Conservation (phyloP, 2,797 vertebrate species). For the Calcarius lapponicus region DNA sequence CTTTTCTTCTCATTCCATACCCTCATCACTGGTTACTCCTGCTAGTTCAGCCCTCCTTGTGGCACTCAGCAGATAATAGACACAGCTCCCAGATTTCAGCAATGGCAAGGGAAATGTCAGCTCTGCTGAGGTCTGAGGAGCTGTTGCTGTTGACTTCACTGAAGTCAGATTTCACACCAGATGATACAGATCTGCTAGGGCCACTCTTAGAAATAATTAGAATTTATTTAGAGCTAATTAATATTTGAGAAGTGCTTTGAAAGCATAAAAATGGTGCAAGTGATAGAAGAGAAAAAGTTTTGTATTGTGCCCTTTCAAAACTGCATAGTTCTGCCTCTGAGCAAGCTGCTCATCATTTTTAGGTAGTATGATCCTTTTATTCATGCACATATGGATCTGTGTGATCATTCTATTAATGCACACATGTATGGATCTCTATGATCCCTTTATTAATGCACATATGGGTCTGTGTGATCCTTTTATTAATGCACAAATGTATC, state of each 20-base stretch:
- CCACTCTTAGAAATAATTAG: conserved; percentile 52
- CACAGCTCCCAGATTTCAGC: not conserved
- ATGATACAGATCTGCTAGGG: conserved; percentile 55
- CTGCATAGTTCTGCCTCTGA: not conserved
- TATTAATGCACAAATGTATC: not conserved
- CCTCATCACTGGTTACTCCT: not conserved
- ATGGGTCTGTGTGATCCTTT: not conserved
- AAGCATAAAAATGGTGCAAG: conserved; percentile 18
- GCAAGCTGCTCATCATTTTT: not conserved
- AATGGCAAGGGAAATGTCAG: not conserved
- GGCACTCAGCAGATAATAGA: not conserved
- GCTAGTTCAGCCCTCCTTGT: not conserved
- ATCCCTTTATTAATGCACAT: too few species aligned
- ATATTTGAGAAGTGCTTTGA: conserved; percentile 35
- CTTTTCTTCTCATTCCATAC: not conserved
- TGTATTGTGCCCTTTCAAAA: conserved; percentile 6
- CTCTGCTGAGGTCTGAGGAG: conserved; percentile 27
- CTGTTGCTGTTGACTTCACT: conserved; percentile 40
- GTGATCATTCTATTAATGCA: too few species aligned
- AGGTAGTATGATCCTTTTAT: not conserved
- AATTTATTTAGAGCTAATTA: conserved; percentile 61
- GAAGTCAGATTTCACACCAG: conserved; percentile 57
- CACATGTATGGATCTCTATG: too few species aligned
- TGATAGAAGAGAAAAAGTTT: conserved; percentile 3
- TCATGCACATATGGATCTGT: not conserved